Evolutionary conservation across 2,113 vertebrate genomes (phyloP), one percentile per base, ranked within the genome.

Genomic region (Poeciliopsis retropinna): DNA sequence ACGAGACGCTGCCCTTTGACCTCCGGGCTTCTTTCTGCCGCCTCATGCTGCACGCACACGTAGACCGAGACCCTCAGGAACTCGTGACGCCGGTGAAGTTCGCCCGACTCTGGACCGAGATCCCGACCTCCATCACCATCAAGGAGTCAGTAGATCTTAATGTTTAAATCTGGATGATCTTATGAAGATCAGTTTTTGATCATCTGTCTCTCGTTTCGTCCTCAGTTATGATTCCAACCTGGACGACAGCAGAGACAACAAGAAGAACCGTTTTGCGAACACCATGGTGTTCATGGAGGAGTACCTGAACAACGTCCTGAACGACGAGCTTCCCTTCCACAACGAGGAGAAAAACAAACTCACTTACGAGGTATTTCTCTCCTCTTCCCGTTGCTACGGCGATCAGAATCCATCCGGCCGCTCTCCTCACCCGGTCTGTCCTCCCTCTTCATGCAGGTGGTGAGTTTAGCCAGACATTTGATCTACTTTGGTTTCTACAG

Each of bases 401-500:
- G 17, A 17, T n/a, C 2, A 1, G 37, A 2, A 3, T 30, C 17
- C 47, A 3, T 8, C 47, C 1, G 11, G 47, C 27, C 13, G 30
- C 3, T 9, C 22, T 4, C 1, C 0, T 64, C 34, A 64, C 47
- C 0, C 5, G 0, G 2, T 57, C 41, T 68, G 0, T n/a, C 51
- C 5, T 17, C 37, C 69, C 28, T 5, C 1, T 1, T 66, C 79
- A 44, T 44, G 67, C 88, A 99, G 97, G 97, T 99, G 51, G 97
- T 99, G 88, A 99, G 96, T 84, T 92, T 99, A 83, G 97, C 97
- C 28, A 94, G 97, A 91, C 97, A 99, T 85, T 93, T 99, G 88
- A 99, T 99, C 93, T 99, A 99, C 93, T 99, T 99, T 81, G 98
- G 98, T 64, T 99, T 99, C 96, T 99, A 99, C 89, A 99, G 97